These are phyloP conservation scores for Phasia obesa DNA, from an alignment of 2,888 invertebrate species.

Conservation along the genomic window DNA sequence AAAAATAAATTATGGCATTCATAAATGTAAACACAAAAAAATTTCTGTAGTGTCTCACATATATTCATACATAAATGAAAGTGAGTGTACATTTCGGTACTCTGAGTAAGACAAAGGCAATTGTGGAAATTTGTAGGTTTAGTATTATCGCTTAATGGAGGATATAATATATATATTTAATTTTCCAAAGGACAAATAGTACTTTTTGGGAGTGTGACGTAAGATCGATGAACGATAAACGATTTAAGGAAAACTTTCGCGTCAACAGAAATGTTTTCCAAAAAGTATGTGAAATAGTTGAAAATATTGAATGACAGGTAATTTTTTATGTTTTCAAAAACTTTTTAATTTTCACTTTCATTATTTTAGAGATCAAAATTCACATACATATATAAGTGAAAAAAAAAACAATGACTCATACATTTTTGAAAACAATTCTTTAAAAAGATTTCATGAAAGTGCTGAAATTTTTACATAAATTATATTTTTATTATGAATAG, in stretches of 20 bases:
- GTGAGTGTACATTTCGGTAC: slow-evolving; percentile 26
- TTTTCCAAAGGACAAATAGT: no score
- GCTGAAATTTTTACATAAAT: no score
- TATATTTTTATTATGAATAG: slow-evolving; percentile 12
- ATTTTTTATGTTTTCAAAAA: slow-evolving; percentile 11
- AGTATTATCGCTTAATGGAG: no score
- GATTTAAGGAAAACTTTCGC: slow-evolving; percentile 50
- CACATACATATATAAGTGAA: slow-evolving; percentile 46
- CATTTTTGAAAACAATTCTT: slow-evolving; percentile 52
- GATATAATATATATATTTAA: no score
- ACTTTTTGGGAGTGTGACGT: no score
- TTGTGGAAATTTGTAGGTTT: no score
- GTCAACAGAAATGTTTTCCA: slow-evolving; percentile 27
- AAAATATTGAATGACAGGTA: slow-evolving; percentile 46
- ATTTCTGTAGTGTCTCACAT: no score
- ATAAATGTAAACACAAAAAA: no score
- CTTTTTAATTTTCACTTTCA: slow-evolving; percentile 26
- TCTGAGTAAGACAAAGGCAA: no score
- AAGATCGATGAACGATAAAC: slow-evolving; percentile 3
- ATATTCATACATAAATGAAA: no score
- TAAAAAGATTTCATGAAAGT: slow-evolving; percentile 61
- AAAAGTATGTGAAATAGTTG: slow-evolving; percentile 28
- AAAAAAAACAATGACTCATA: slow-evolving; percentile 56
- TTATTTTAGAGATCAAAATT: slow-evolving; percentile 55
- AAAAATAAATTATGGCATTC: no score